A percentile compares a stretch with the other conserved stretches of the same genome.
These are phyloP conservation scores for Heliangelus exortis DNA, from an alignment of 2,797 vertebrate genomes.

Conservation along the genomic window DNA sequence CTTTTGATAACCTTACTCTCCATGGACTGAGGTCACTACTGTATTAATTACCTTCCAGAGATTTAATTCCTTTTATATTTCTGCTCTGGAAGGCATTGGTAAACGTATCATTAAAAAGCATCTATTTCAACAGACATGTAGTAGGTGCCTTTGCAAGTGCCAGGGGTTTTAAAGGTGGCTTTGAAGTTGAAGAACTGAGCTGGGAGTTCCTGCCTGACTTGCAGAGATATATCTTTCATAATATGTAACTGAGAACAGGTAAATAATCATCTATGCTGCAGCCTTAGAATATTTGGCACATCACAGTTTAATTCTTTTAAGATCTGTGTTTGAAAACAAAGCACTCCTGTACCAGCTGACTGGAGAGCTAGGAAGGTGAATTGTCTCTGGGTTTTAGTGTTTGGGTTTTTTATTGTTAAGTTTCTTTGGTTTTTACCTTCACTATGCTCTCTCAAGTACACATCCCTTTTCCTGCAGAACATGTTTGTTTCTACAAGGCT, in stretches of 20 bases:
- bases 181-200: slow-evolving; percentile 51
- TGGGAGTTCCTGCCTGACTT: slow-evolving; percentile 45
- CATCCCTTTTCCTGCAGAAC: background rate
- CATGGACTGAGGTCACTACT: background rate
- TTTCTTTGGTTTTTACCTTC: background rate
- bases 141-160: slow-evolving; percentile 23
- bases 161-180: slow-evolving; percentile 23
- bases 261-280: slow-evolving; percentile 16
- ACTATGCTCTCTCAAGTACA: background rate
- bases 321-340: slow-evolving; percentile 48
- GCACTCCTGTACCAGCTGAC: background rate
- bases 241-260: slow-evolving; percentile 38
- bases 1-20: slow-evolving; percentile 29
- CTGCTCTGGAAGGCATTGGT: background rate
- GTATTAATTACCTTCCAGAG: slow-evolving; percentile 51
- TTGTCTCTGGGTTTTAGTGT: background rate
- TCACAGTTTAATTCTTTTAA: slow-evolving; percentile 31
- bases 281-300: slow-evolving; percentile 9
- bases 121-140: background rate
- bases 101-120: background rate
- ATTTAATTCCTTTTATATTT: slow-evolving; percentile 39
- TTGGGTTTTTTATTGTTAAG: too few relatives aligned
- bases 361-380: background rate
- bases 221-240: slow-evolving; percentile 28
- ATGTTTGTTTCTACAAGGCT: background rate